Conservation (phyloP, 2,888 invertebrate genomes). For the Saturnia japonica region DNA sequence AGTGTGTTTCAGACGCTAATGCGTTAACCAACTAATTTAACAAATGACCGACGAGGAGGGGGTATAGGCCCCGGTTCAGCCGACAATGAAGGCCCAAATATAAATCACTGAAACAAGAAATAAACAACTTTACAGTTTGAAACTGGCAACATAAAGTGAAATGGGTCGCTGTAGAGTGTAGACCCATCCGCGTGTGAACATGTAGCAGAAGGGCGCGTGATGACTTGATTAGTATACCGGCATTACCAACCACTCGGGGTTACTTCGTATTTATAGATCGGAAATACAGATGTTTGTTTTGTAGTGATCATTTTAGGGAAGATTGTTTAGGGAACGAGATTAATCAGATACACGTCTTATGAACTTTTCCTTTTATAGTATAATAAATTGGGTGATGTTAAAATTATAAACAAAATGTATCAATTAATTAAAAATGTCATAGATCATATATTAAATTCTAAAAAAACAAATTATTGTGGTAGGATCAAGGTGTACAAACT, state of each 20-base stretch:
- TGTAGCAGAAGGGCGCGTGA: neutral
- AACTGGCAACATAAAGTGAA: slow-evolving; percentile 35
- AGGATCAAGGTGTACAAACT: neutral
- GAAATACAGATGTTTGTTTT: slow-evolving; percentile 17
- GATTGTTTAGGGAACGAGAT: neutral
- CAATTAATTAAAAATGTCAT: neutral
- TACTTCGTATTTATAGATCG: neutral
- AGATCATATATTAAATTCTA: no score
- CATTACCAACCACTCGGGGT: neutral
- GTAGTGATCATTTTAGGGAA: neutral
- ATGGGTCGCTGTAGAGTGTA: slow-evolving; percentile 25
- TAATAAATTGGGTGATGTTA: neutral
- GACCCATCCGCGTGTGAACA: slow-evolving; percentile 17
- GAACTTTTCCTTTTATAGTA: neutral
- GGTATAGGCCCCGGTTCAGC: neutral
- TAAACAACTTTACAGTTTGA: slow-evolving; percentile 40
- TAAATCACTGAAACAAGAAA: slow-evolving; percentile 43
- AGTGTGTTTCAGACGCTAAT: slow-evolving; percentile 9
- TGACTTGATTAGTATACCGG: slow-evolving; percentile 5
- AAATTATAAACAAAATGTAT: neutral
- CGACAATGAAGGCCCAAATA: slow-evolving; percentile 27
- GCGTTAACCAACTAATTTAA: slow-evolving; percentile 14
- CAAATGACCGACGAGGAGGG: slow-evolving; percentile 17
- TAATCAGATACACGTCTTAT: neutral
- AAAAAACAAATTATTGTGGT: neutral